Percentiles rank a stretch among this genome's conserved stretches.
Conservation (phyloP, 2,113 vertebrate genomes). For the Saccopteryx leptura region DNA sequence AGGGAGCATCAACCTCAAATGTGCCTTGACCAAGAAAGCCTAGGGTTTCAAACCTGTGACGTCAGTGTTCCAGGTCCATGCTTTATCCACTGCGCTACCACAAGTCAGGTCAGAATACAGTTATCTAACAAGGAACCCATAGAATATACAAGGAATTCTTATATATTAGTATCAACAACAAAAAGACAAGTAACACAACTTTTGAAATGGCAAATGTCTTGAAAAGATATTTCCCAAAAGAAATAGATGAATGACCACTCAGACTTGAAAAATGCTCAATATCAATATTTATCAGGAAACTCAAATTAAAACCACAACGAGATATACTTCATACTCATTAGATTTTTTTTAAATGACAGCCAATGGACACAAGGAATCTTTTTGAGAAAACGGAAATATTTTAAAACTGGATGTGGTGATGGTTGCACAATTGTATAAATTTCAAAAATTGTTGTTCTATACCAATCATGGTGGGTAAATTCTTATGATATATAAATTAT, state of each 20-base stretch:
- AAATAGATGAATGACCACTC: neutral
- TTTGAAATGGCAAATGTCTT: neutral
- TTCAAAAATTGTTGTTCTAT: neutral
- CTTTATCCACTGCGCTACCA: no score
- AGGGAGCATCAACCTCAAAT: no score
- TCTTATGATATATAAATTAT: neutral
- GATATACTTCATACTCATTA: neutral
- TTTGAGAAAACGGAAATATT: neutral
- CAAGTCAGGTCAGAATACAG: no score
- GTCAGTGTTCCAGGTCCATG: no score
- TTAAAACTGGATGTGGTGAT: neutral
- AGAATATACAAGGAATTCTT: neutral
- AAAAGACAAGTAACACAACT: neutral
- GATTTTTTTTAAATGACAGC: neutral
- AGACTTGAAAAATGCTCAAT: neutral
- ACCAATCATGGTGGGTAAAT: neutral
- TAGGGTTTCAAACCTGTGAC: no score
- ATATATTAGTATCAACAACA: neutral
- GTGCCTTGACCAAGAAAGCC: no score
- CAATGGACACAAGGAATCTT: neutral
- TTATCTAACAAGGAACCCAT: neutral
- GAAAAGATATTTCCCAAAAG: neutral
- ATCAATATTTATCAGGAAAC: conserved; percentile 7
- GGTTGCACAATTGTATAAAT: neutral
- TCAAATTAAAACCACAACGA: neutral